Conservation (phyloP, 64 coral and sea anemone genomes). For the Montipora foliosa region DNA sequence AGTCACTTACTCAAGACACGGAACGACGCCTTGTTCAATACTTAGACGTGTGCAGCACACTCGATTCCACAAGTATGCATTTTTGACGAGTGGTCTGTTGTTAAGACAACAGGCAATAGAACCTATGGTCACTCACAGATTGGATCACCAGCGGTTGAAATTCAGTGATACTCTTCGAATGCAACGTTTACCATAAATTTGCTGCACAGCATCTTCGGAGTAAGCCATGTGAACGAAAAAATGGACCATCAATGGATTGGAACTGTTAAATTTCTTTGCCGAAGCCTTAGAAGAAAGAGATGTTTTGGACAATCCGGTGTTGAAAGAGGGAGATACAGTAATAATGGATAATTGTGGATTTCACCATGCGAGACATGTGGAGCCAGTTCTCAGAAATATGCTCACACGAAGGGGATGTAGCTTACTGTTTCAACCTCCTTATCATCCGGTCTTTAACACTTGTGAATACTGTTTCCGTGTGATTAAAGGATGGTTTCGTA, state of each 20-base stretch:
- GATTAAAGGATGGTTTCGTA: conserved; percentile 62
- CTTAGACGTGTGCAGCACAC: conserved; percentile 42
- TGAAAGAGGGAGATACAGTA: conserved; percentile 16
- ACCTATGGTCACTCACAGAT: conserved; percentile 33
- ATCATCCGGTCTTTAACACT: conserved; percentile 60
- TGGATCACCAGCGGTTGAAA: conserved; percentile 40
- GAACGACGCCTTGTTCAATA: conserved; percentile 56
- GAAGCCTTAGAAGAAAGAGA: conserved; percentile 30
- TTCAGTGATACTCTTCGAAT: conserved; percentile 72
- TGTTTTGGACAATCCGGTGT: background rate
- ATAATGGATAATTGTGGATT: conserved; percentile 59
- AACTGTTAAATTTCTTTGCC: conserved; percentile 42
- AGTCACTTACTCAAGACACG: conserved; percentile 21
- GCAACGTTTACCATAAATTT: conserved; percentile 31
- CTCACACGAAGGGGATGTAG: background rate
- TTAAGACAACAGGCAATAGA: conserved; percentile 65
- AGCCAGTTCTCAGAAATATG: conserved; percentile 65
- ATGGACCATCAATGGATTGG: conserved; percentile 34
- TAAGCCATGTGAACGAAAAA: conserved; percentile 3
- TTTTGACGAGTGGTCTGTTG: conserved; percentile 62
- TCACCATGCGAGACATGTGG: conserved; percentile 39
- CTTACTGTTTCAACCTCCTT: conserved; percentile 67
- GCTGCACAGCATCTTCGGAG: conserved; percentile 35
- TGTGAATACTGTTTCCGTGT: conserved; percentile 67
- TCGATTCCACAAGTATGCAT: conserved; percentile 44